Conservation (phyloP, 2,113 vertebrate species). For the Ornithorhynchus anatinus region DNA sequence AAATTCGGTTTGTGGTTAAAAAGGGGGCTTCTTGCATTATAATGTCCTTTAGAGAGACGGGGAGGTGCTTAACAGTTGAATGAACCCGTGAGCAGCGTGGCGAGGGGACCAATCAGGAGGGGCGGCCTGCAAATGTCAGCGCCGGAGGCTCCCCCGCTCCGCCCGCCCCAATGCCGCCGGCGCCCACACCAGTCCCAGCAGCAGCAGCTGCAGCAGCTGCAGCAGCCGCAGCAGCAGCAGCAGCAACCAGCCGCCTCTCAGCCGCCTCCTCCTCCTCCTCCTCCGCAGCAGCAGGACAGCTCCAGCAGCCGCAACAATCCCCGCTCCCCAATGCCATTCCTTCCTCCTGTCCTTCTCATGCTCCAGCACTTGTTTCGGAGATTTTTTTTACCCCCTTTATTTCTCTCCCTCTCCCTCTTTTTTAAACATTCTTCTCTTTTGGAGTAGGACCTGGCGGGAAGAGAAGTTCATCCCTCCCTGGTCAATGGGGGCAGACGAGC, state of each 20-base stretch:
- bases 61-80: slow-evolving; percentile 97
- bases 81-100: slow-evolving; percentile 90
- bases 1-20: slow-evolving; percentile 99
- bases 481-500: too few species aligned
- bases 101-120: slow-evolving; percentile 93
- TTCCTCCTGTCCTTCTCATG: not conserved
- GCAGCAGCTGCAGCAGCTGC: slow-evolving; percentile 32
- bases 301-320: too few species aligned
- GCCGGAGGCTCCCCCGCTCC: slow-evolving; percentile 65
- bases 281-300: too few species aligned
- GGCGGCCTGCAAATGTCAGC: slow-evolving; percentile 83
- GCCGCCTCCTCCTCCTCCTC: not conserved
- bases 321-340: not conserved
- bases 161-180: slow-evolving; percentile 31
- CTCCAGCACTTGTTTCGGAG: too few species aligned
- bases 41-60: slow-evolving; percentile 96
- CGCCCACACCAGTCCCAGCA: slow-evolving; percentile 45
- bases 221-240: not conserved
- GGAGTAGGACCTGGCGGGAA: too few species aligned
- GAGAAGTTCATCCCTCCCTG: too few species aligned
- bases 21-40: slow-evolving; percentile 97
- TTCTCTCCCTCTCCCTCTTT: too few species aligned
- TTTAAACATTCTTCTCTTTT: too few species aligned
- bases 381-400: not conserved
- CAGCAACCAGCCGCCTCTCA: not conserved